Percentiles rank a stretch among this genome's conserved stretches.
Conservation (phyloP, 2,113 vertebrate species). For the Pavo muticus region DNA sequence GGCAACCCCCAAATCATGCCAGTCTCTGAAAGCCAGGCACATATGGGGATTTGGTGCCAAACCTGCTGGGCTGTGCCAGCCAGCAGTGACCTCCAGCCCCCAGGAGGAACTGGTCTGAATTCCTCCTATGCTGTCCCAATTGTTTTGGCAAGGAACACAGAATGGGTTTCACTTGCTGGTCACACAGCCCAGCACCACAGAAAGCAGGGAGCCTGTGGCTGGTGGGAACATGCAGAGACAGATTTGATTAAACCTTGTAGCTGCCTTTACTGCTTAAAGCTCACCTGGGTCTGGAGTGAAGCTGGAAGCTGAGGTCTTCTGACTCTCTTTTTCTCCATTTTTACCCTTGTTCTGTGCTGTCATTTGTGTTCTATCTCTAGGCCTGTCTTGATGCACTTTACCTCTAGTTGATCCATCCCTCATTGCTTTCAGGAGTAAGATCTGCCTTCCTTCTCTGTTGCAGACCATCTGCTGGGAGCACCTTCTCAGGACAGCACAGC, state of each 20-base stretch:
- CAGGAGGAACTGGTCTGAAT: fast-evolving
- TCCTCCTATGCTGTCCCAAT: neutral
- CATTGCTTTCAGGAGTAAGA: neutral
- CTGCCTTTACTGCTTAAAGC: neutral
- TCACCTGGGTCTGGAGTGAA: neutral
- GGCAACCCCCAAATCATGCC: no score
- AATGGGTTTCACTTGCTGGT: neutral
- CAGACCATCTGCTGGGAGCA: neutral
- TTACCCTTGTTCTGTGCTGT: neutral
- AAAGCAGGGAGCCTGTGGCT: neutral
- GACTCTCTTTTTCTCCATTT: no score
- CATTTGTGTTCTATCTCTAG: neutral
- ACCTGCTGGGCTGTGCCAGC: neutral
- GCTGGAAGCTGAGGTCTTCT: neutral
- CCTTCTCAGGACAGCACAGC: neutral
- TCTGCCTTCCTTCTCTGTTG: neutral
- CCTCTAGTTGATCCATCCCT: neutral
- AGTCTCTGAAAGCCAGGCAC: neutral
- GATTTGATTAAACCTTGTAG: neutral
- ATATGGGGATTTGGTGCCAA: neutral
- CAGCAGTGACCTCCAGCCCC: neutral
- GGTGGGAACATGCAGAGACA: neutral
- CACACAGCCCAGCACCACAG: neutral
- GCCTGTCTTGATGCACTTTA: neutral
- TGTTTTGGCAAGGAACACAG: neutral